Evolutionary conservation across 2,113 vertebrate species (phyloP).

Genomic region (Willisornis vidua): DNA sequence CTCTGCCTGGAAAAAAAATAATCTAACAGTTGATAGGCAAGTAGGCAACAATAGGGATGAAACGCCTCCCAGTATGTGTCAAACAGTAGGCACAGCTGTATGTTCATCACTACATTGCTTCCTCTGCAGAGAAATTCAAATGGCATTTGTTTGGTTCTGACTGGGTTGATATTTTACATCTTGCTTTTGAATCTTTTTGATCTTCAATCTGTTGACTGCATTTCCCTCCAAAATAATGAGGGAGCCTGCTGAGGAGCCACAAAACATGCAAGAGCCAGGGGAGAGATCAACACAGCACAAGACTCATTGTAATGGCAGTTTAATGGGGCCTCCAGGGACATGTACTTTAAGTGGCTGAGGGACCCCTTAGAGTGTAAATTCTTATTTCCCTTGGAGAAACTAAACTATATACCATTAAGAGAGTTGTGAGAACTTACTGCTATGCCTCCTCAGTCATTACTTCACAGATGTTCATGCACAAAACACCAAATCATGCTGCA

Average conservation of each 20-base stretch:
- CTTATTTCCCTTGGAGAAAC: conserved; percentile 21
- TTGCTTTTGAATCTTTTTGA: background rate
- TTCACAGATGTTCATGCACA: background rate
- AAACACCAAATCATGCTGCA: background rate
- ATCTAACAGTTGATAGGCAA: background rate
- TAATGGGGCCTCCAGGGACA: conserved; percentile 42
- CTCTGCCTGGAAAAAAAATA: background rate
- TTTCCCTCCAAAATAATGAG: conserved; percentile 18
- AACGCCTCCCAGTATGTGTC: background rate
- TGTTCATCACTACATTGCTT: background rate
- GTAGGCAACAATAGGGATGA: background rate
- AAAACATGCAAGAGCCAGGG: background rate
- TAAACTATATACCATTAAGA: conserved; percentile 9
- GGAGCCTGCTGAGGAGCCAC: background rate
- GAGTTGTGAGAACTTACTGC: background rate
- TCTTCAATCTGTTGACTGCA: background rate
- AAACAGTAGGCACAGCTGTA: conserved; percentile 10
- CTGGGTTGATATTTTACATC: background rate
- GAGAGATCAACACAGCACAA: background rate
- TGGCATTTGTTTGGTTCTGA: background rate
- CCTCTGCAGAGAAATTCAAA: conserved; percentile 21
- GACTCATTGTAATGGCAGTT: background rate
- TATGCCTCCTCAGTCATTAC: background rate
- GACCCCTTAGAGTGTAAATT: conserved; percentile 25
- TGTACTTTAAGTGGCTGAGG: background rate